Evolutionary conservation across 1,140 invertebrate genomes (phyloP), one percentile per base, ranked within the genome.

Genomic region (Drosophila ogumai): DNA sequence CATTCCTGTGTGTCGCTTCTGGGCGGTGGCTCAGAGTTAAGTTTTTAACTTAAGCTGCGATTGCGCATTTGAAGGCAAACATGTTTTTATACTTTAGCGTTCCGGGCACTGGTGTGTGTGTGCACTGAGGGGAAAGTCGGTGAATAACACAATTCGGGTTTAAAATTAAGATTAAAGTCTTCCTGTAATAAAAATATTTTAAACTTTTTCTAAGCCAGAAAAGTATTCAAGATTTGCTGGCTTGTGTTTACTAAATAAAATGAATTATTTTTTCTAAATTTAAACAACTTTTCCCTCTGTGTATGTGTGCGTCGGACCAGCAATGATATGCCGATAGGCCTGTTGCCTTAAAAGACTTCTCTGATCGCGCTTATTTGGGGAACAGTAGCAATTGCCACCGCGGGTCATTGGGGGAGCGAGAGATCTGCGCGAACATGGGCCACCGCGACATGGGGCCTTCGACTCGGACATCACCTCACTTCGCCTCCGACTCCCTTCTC

Each of bases 41-140:
- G 76, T 75, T 78, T 77, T 82, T 84, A 77, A 81, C 72, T 79
- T 80, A 85, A 91, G 79, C 75, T 90, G 81, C 85, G 90, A 91
- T 91, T 91, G 90, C 74, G 75, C 72, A 80, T 91, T 91, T 91
- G 90, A 91, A 90, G 90, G 90, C 90, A 88, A 91, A 91, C 90
- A 91, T 86, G 90, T 87, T 91, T 91, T 91, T 91, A 87, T 90
- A 91, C 90, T 91, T 91, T 90, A 72, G 68, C 52, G 69, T 72
- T 67, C 22, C 67, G 28, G 31, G 22, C 52, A 12, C 56, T 38
- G 6, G 34, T 43, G 59, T 58, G 41, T n/a, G 34, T 9, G 52
- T 55, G 41, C 64, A 73, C 55, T 63, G 57, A 5, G 28, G 22
- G 36, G 73, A 64, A 66, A 36, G 22, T 19, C 1, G 10, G 31